Percentiles rank a stretch among this genome's conserved stretches.
Conservation (phyloP, 2,888 invertebrate genomes). For the Anarsia innoxiella region DNA sequence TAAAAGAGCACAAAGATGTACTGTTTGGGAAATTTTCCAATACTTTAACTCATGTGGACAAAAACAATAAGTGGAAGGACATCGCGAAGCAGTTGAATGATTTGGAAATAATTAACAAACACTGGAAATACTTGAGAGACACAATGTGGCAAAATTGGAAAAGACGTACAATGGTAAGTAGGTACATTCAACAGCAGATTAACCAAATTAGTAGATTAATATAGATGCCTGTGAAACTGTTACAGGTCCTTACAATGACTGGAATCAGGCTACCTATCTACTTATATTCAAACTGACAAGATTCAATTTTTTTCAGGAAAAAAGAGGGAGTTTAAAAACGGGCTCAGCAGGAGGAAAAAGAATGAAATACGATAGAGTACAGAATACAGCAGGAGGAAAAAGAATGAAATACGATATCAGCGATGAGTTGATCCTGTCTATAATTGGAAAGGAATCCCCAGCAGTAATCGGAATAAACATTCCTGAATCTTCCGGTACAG, state of each 20-base stretch:
- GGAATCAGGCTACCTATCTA: no score
- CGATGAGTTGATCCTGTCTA: constrained; percentile 6
- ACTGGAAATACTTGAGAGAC: background rate
- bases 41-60: background rate
- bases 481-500: constrained; percentile 9
- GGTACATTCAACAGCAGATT: background rate
- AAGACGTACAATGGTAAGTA: background rate
- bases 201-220: background rate
- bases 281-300: no score
- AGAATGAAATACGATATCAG: constrained; percentile 10
- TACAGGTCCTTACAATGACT: background rate
- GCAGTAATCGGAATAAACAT: constrained; percentile 1
- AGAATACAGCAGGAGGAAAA: constrained; percentile 6
- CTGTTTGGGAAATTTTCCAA: background rate
- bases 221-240: background rate
- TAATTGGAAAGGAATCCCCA: constrained; percentile 10
- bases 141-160: background rate
- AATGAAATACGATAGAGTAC: background rate
- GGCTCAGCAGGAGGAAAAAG: constrained; percentile 6
- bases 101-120: background rate
- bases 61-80: background rate
- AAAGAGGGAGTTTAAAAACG: constrained; percentile 9
- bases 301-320: constrained; percentile 9
- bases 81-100: background rate
- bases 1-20: background rate